These are phyloP conservation scores for Frankliniella fusca DNA, from an alignment of 2,888 invertebrate genomes.

Conservation along the genomic window DNA sequence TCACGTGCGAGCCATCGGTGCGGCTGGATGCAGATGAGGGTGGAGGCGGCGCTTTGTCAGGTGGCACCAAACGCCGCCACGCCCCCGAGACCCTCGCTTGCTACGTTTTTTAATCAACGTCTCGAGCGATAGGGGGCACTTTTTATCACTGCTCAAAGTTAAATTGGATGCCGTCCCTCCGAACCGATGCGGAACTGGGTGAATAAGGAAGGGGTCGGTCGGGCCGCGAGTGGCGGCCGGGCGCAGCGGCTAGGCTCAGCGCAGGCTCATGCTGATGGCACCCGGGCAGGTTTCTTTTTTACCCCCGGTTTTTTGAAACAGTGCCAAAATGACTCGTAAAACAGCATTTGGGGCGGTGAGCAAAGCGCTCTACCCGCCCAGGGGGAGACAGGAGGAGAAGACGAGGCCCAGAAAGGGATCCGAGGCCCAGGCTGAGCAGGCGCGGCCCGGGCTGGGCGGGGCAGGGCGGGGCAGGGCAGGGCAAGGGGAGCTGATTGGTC, in stretches of 20 bases:
- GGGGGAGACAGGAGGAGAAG: not conserved
- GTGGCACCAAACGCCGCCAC: not conserved
- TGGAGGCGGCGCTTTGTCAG: too few relatives aligned
- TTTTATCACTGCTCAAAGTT: constrained; percentile 25
- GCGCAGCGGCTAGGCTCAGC: not conserved
- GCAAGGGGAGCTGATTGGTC: not conserved
- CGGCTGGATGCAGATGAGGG: too few relatives aligned
- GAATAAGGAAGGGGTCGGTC: not conserved
- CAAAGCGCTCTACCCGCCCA: not conserved
- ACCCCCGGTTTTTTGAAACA: constrained; percentile 12
- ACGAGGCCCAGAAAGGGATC: not conserved
- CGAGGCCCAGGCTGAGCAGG: not conserved
- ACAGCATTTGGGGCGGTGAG: constrained; percentile 3
- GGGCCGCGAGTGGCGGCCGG: not conserved
- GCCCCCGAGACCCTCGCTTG: not conserved
- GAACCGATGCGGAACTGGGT: not conserved
- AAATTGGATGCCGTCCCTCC: constrained; percentile 10
- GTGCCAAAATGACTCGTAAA: constrained; percentile 26
- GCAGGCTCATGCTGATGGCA: not conserved
- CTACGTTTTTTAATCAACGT: constrained; percentile 24
- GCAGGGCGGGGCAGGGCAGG: not conserved
- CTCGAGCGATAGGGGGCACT: constrained; percentile 10
- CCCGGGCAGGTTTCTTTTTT: not conserved
- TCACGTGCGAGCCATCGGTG: too few relatives aligned
- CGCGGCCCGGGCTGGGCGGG: not conserved